Evolutionary conservation across 2,113 vertebrate genomes (phyloP).

Genomic region (Dicentrarchus labrax): DNA sequence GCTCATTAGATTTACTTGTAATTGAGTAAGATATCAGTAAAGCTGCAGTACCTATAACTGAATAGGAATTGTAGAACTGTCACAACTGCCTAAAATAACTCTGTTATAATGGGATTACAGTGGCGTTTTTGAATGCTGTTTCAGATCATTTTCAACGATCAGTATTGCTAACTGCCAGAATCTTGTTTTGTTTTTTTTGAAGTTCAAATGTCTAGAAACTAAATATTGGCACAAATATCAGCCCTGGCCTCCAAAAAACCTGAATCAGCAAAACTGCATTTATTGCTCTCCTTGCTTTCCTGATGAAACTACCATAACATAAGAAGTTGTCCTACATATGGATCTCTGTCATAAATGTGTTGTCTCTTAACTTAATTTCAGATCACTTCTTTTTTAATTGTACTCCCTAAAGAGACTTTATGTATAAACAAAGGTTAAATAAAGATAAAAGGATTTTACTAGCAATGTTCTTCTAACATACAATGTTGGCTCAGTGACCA

Average conservation of each 20-base stretch:
- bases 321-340: background rate
- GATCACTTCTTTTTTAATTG: background rate
- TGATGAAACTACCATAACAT: background rate
- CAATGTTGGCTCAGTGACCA: background rate
- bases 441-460: background rate
- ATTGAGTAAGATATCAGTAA: background rate
- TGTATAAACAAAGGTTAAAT: background rate
- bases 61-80: background rate
- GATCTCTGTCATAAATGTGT: background rate
- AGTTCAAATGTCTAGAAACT: too few species aligned
- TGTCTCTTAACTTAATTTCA: background rate
- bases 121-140: constrained; percentile 16
- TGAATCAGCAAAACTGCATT: constrained; percentile 15
- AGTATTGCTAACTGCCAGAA: too few species aligned
- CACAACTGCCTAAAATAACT: background rate
- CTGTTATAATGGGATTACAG: background rate
- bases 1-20: background rate
- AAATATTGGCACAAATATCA: too few species aligned
- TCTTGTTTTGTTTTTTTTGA: too few species aligned
- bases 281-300: background rate
- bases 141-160: background rate
- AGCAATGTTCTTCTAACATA: background rate
- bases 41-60: background rate
- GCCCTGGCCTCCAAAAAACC: constrained; percentile 1
- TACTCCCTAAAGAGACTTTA: background rate